phyloP scores from a whole-genome alignment of 2,797 vertebrate species.

The Xenops minutus region DNA sequence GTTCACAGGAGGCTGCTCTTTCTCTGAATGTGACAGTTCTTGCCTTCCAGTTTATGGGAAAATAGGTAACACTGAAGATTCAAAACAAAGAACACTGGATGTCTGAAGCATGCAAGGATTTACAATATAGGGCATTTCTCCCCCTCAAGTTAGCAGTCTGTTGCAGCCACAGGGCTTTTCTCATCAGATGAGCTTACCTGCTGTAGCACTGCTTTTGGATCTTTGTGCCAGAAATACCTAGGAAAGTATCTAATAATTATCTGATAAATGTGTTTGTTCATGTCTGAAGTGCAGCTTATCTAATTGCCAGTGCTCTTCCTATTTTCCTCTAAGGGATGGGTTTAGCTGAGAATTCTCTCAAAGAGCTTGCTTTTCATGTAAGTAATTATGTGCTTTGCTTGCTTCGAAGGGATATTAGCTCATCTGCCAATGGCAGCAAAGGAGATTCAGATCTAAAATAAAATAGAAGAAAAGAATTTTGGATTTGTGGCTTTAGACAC shows the following conservation, averaged over 20 bases:
- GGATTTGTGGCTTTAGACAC: background rate
- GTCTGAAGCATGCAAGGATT: background rate
- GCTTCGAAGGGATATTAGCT: slow-evolving; percentile 81
- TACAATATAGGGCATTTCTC: background rate
- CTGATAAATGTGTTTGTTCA: slow-evolving; percentile 88
- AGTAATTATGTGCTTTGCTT: slow-evolving; percentile 89
- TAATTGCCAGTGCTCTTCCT: slow-evolving; percentile 82
- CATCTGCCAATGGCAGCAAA: slow-evolving; percentile 68
- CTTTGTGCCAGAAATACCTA: slow-evolving; percentile 84
- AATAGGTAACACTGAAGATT: background rate
- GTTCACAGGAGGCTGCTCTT: background rate
- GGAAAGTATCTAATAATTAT: slow-evolving; percentile 90
- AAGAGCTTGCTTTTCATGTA: slow-evolving; percentile 85
- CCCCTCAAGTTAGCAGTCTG: slow-evolving; percentile 34
- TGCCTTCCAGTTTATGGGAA: background rate
- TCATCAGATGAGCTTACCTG: slow-evolving; percentile 75
- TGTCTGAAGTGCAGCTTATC: slow-evolving; percentile 82
- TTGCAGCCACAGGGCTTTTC: slow-evolving; percentile 70
- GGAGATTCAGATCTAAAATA: slow-evolving; percentile 45
- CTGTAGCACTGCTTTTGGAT: slow-evolving; percentile 75
- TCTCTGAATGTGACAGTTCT: background rate
- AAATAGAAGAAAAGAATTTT: slow-evolving; percentile 20
- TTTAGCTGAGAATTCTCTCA: slow-evolving; percentile 83
- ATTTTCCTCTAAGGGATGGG: slow-evolving; percentile 71
- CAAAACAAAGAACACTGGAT: background rate